Percentiles rank a stretch among this genome's conserved stretches.
These are phyloP conservation scores for Dendrocincla tyrannina DNA, from an alignment of 2,797 vertebrate species.

Conservation along the genomic window DNA sequence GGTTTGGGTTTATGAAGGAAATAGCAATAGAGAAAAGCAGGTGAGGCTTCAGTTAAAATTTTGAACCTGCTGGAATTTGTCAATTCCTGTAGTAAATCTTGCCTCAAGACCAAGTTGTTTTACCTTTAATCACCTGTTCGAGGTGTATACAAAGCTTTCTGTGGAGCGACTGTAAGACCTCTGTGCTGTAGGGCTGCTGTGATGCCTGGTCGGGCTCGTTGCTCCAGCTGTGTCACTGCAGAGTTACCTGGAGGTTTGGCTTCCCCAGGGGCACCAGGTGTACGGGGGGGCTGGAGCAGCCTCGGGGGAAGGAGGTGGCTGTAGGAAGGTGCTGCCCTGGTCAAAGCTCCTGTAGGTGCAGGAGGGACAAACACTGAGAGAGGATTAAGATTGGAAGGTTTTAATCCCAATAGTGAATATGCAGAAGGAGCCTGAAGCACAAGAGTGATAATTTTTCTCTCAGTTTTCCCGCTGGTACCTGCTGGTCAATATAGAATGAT, in stretches of 20 bases:
- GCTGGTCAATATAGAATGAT: not conserved
- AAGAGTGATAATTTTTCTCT: not conserved
- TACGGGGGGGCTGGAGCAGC: not conserved
- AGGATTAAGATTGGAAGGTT: not conserved
- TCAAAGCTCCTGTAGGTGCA: not conserved
- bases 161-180: not conserved
- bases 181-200: rapidly evolving
- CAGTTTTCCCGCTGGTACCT: not conserved
- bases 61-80: not conserved
- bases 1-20: not conserved
- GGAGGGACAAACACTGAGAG: rapidly evolving
- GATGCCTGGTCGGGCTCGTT: rapidly evolving
- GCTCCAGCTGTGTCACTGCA: not conserved
- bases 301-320: rapidly evolving
- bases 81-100: not conserved
- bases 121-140: not conserved
- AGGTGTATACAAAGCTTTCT: not conserved
- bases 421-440: not conserved
- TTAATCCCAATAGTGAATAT: not conserved
- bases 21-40: not conserved
- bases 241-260: rapidly evolving
- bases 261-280: rapidly evolving
- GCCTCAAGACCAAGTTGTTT: not conserved
- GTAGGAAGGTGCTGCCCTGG: not conserved
- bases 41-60: not conserved